A percentile compares a stretch with the other conserved stretches of the same genome.
Conservation (phyloP, 2,888 invertebrate genomes). For the Diarsia dahlii region DNA sequence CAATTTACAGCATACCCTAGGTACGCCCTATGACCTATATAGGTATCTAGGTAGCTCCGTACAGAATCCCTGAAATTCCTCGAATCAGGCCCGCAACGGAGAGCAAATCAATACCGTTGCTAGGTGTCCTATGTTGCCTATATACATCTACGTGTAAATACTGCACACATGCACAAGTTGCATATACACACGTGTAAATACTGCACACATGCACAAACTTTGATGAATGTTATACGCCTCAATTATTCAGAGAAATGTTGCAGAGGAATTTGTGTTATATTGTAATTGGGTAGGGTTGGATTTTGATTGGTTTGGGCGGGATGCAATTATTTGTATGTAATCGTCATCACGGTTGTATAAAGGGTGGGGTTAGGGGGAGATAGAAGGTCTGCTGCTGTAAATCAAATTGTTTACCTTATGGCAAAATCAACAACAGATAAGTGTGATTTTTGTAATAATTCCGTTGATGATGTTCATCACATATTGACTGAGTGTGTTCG, state of each 20-base stretch:
- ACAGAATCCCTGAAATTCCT: conserved; percentile 49
- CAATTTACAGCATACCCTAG: conserved; percentile 25
- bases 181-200: conserved; percentile 22
- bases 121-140: conserved; percentile 40
- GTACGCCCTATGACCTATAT: conserved; percentile 13
- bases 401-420: neutral
- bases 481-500: too few species aligned
- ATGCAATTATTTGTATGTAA: conserved; percentile 48
- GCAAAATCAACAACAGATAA: too few species aligned
- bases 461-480: too few species aligned
- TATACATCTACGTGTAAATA: conserved; percentile 17
- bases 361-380: too few species aligned
- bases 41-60: conserved; percentile 1
- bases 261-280: conserved; percentile 19
- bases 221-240: conserved; percentile 48
- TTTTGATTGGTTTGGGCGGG: conserved; percentile 2
- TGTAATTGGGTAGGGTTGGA: rapidly evolving
- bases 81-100: conserved; percentile 15
- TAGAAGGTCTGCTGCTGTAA: neutral
- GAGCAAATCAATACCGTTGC: conserved; percentile 60
- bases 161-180: conserved; percentile 42
- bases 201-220: conserved; percentile 42
- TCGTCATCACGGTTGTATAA: neutral
- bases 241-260: conserved; percentile 34
- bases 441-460: too few species aligned